Percentiles rank a stretch among this genome's conserved stretches.
Evolutionary conservation across 2,797 vertebrate genomes (phyloP).

Genomic region (Lindbergichthys nudifrons): DNA sequence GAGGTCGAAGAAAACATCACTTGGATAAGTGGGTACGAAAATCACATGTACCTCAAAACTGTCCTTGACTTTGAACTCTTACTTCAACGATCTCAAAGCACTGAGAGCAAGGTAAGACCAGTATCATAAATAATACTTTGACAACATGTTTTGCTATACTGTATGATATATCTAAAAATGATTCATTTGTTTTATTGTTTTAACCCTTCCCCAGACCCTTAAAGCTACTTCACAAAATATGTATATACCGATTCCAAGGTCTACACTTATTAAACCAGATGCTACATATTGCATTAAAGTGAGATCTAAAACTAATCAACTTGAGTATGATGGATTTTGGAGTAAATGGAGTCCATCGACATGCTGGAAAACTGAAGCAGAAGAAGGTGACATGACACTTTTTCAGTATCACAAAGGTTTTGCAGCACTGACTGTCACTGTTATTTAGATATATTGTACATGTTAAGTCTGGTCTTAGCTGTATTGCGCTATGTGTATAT

Average conservation of each 20-base stretch:
- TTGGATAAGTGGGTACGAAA: constrained; percentile 64
- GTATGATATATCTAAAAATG: background rate
- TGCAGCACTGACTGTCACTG: background rate
- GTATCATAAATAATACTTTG: background rate
- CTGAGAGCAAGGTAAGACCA: constrained; percentile 30
- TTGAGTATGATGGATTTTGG: rapidly evolving
- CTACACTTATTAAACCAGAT: constrained; percentile 20
- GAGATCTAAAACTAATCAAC: rapidly evolving
- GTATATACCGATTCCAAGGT: background rate
- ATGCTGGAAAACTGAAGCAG: constrained; percentile 42
- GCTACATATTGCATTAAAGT: constrained; percentile 55
- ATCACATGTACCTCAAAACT: rapidly evolving
- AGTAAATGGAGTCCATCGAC: constrained; percentile 64
- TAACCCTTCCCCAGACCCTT: constrained; percentile 31
- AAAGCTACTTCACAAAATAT: rapidly evolving
- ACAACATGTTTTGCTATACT: background rate
- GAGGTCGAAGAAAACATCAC: constrained; percentile 39
- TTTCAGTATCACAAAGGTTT: background rate
- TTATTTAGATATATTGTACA: too few species aligned
- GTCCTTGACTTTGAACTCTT: background rate
- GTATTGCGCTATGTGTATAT: background rate
- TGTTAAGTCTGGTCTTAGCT: background rate
- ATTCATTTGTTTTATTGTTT: background rate
- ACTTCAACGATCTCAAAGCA: constrained; percentile 25
- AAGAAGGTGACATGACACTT: constrained; percentile 33